Evolutionary conservation across 1,140 invertebrate genomes (phyloP), one percentile per base, ranked within the genome.

Genomic region (Leptopilina clavipes): DNA sequence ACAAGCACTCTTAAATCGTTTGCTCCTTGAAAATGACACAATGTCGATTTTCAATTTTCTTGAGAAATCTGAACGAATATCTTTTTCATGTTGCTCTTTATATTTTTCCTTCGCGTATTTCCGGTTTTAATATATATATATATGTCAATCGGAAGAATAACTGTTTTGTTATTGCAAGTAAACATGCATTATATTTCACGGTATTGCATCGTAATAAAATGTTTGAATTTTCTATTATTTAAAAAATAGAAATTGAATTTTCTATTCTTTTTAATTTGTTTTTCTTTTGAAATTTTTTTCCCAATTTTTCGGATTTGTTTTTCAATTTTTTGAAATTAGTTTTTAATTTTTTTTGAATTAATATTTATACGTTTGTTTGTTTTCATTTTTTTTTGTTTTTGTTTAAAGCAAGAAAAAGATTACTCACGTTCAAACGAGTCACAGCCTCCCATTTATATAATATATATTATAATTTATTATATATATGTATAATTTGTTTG

Each of bases 361-460:
- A n/a, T n/a, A n/a, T n/a, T n/a, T n/a, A n/a, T n/a, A n/a, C n/a
- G n/a, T 52, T 8, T 7, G 3, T 52, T n/a, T 52, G 14, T 17
- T 12, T 3, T 52, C 25, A 31, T 2, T 31, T 31, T 31, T 9
- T 40, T 40, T 40, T 40, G 37, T 31, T 6, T 56, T 0, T 14
- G 2, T 12, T 12, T 25, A 59, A 5, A 59, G 11, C 0, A 8
- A 59, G 19, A 59, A 59, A 59, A 59, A 59, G 9, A 59, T 12
- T 12, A n/a, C 25, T 14, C 59, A 12, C 12, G 12, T 65, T 31
- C 12, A 31, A 25, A 65, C 22, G 7, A 65, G 22, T 65, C 59
- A 65, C 59, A 65, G 59, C 59, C 59, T 65, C 59, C 59, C 59
- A 65, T 65, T 14, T 31, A 5, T 31, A 6, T 31, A 31, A n/a